Conservation (phyloP, 2,888 invertebrate genomes). For the Steinernema scapterisci region DNA sequence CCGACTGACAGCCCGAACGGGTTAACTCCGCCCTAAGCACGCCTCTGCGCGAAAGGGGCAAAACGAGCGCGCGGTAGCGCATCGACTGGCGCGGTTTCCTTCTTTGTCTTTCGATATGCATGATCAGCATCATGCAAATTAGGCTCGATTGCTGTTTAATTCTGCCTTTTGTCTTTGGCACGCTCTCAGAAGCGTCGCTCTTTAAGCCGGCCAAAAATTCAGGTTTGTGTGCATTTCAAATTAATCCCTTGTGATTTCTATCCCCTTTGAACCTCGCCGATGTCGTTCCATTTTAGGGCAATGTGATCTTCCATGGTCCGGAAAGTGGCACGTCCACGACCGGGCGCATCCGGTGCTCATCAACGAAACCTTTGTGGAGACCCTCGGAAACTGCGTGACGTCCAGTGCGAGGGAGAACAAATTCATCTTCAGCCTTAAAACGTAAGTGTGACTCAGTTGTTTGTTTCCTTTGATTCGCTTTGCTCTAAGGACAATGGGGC, state of each 20-base stretch:
- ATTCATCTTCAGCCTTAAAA: slow-evolving; percentile 18
- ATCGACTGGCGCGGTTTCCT: slow-evolving; percentile 31
- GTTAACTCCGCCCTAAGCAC: slow-evolving; percentile 25
- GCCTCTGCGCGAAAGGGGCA: not conserved
- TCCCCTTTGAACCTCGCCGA: not conserved
- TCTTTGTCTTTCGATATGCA: slow-evolving; percentile 32
- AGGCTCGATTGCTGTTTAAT: not conserved
- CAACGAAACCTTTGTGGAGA: slow-evolving; percentile 19
- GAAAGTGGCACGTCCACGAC: slow-evolving; percentile 28
- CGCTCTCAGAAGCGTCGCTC: not conserved
- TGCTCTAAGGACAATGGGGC: slow-evolving; percentile 26
- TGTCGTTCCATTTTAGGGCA: not conserved
- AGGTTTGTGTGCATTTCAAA: not conserved
- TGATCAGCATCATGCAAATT: slow-evolving; percentile 32
- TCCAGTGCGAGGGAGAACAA: not conserved
- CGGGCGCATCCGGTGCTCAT: slow-evolving; percentile 23
- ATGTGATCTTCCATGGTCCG: slow-evolving; percentile 14
- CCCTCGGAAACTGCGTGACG: slow-evolving; percentile 7
- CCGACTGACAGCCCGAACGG: not conserved
- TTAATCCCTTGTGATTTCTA: not conserved
- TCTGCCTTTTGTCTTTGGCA: slow-evolving; percentile 2
- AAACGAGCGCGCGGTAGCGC: slow-evolving; percentile 27
- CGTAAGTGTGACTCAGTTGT: not conserved
- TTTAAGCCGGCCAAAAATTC: not conserved
- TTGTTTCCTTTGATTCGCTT: not conserved